A percentile compares a stretch with the other conserved stretches of the same genome.
These are phyloP conservation scores for Spinus pinus DNA, from an alignment of 2,797 vertebrate species.

Conservation along the genomic window DNA sequence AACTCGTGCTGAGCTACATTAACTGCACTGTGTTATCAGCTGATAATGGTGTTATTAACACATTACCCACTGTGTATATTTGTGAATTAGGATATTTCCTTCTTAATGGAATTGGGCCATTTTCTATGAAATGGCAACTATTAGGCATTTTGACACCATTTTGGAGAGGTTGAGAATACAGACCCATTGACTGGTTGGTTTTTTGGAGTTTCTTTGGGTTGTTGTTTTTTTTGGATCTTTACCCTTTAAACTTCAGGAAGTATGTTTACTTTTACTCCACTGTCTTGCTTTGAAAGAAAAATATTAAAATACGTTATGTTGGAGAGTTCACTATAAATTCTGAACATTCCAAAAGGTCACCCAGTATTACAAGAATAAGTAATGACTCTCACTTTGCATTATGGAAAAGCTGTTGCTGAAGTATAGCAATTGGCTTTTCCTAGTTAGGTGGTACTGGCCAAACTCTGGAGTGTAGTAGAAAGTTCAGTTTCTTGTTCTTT, in stretches of 20 bases:
- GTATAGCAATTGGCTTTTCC: neutral
- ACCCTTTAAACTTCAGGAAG: neutral
- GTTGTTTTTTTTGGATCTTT: neutral
- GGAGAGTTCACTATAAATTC: neutral
- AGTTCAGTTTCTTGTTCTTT: neutral
- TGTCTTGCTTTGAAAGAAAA: neutral
- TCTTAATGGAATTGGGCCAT: conserved; percentile 67
- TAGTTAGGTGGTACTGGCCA: neutral
- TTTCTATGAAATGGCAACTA: conserved; percentile 58
- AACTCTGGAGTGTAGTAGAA: neutral
- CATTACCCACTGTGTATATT: conserved; percentile 74
- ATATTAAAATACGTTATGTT: neutral
- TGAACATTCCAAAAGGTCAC: neutral
- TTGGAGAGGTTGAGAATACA: neutral
- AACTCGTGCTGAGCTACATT: conserved; percentile 77
- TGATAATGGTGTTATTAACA: conserved; percentile 77
- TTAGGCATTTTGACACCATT: conserved; percentile 38
- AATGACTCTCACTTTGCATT: neutral
- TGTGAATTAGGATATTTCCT: conserved; percentile 72
- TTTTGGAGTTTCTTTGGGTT: too few relatives aligned
- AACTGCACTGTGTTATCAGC: conserved; percentile 70
- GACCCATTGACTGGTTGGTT: neutral
- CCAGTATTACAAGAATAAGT: neutral
- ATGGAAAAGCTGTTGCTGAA: neutral
- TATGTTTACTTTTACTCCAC: neutral